These are phyloP conservation scores for Ephialtes manifestator DNA, from an alignment of 2,888 invertebrate genomes.

Conservation along the genomic window DNA sequence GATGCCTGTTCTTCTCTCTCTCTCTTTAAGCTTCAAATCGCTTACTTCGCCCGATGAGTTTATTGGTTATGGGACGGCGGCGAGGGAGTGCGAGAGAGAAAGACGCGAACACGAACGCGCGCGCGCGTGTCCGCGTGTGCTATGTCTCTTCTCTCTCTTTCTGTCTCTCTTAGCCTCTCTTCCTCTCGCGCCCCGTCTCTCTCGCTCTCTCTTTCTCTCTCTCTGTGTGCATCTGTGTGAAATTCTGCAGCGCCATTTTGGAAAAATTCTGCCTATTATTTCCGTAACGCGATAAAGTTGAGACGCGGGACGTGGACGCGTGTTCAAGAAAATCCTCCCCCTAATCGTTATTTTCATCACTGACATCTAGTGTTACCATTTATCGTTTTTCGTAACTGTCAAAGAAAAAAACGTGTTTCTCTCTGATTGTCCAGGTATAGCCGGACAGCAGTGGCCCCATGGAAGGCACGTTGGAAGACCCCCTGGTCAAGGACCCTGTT, in stretches of 20 bases:
- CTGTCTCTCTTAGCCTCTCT: not conserved
- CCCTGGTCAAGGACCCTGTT: conserved; percentile 83
- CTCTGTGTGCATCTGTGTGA: conserved; percentile 72
- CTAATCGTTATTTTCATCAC: conserved; percentile 27
- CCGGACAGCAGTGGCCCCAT: conserved; percentile 81
- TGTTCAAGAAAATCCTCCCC: conserved; percentile 23
- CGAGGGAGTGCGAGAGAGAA: conserved; percentile 55
- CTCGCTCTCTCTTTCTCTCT: not conserved
- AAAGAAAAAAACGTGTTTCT: conserved; percentile 27
- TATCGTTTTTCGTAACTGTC: not conserved
- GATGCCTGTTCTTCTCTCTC: not conserved
- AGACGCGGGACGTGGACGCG: conserved; percentile 61
- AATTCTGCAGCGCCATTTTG: conserved; percentile 85
- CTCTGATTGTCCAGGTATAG: conserved; percentile 65
- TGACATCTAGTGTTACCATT: conserved; percentile 17
- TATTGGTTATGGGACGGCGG: conserved; percentile 74
- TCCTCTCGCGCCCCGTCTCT: not conserved
- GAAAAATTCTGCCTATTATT: conserved; percentile 81
- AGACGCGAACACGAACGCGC: conserved; percentile 52
- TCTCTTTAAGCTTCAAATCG: conserved; percentile 4
- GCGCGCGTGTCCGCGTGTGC: conserved; percentile 49
- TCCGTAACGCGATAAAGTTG: conserved; percentile 68
- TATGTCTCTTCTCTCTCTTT: not conserved
- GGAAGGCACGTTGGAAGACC: conserved; percentile 84
- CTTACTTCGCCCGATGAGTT: conserved; percentile 56